Conservation (phyloP, 2,797 vertebrate species). For the Chlorospingus flavigularis region DNA sequence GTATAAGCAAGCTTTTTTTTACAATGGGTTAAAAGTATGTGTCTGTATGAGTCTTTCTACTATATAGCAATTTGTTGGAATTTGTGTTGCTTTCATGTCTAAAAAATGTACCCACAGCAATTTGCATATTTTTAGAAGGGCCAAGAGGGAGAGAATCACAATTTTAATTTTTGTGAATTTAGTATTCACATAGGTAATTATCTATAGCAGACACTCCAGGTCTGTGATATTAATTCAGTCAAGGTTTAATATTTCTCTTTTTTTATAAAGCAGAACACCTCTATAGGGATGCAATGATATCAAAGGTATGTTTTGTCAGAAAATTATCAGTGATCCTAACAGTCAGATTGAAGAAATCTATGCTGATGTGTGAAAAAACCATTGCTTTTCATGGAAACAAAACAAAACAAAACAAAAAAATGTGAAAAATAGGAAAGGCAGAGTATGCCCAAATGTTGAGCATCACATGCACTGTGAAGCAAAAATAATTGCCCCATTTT, state of each 20-base stretch:
- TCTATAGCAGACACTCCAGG: not conserved
- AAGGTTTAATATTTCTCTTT: not conserved
- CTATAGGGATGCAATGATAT: not conserved
- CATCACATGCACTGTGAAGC: not conserved
- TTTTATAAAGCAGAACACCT: not conserved
- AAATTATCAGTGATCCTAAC: not conserved
- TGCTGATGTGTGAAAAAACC: not conserved
- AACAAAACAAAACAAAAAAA: not conserved
- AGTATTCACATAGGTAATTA: not conserved
- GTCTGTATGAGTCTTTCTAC: not conserved
- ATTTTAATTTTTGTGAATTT: not conserved
- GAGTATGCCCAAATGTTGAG: not conserved
- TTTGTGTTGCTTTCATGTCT: not conserved
- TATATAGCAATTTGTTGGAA: not conserved
- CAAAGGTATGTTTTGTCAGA: not conserved
- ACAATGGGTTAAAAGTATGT: not conserved
- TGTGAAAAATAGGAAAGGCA: accelerated
- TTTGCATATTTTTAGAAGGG: not conserved
- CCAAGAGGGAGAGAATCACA: not conserved
- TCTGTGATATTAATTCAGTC: not conserved
- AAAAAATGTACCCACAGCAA: not conserved
- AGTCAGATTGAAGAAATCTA: not conserved
- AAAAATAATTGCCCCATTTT: not conserved
- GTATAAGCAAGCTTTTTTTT: not conserved
- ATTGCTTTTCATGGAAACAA: not conserved